Evolutionary conservation across 1,140 invertebrate species (phyloP), one percentile per base, ranked within the genome.

Genomic region (Laupala kohalensis): DNA sequence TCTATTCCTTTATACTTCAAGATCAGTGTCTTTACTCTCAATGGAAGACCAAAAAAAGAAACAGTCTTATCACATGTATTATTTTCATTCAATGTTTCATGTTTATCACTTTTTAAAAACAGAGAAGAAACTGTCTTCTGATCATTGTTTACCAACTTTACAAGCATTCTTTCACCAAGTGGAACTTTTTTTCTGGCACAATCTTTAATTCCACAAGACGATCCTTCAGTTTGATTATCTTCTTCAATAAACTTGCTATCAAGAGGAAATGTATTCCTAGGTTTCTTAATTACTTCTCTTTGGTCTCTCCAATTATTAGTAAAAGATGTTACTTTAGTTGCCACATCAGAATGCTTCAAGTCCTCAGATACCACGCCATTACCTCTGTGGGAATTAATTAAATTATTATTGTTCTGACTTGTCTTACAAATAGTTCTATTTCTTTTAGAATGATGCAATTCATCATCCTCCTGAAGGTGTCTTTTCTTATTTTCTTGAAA

Each of bases 21-120:
- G 64, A 93, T 83, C 67, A 93, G 78, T 6, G 85, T 76, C 77
- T 88, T 84, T 0, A 91, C 87, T 77, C 79, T 83, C 1, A 80
- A 76, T 2, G 91, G 88, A 19, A 94, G 80, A 0, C 89, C 91
- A 84, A 89, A 93, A 80, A 92, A 94, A 27, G 81, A 74, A 3
- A 83, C 84, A 80, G 78, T 67, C 75, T 74, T 12, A n/a, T n/a
- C n/a, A n/a, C n/a, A n/a, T 76, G 75, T 76, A 80, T 80, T 6
- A 75, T 26, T 23, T 19, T 23, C 70, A 19, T 67, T 24, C 26
- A 13, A 25, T 19, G n/a, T 26, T 53, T 23, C 12, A 70, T 27
- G 23, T 53, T 4, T 62, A 28, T 5, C 23, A 27, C 73, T 75
- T 29, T 15, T 26, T 69, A 76, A 74, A 25, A 73, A 25, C 23